phyloP scores from a whole-genome alignment of 2,797 vertebrate genomes.

The Phalloptychus januarius region DNA sequence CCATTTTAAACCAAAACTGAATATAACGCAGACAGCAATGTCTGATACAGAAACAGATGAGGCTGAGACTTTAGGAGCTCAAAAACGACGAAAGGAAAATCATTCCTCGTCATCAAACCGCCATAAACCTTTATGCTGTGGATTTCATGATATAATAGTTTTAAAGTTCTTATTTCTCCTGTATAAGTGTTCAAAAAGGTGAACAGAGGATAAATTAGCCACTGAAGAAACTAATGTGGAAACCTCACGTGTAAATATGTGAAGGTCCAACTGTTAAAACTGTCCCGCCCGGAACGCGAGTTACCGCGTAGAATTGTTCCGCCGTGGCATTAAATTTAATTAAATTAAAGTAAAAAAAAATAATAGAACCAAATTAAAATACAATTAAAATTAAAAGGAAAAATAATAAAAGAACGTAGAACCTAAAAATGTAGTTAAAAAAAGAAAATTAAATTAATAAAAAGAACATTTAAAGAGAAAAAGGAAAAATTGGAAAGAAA shows the following conservation, averaged over 20 bases:
- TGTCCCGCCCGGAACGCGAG: slow-evolving; percentile 23
- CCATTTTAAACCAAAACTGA: slow-evolving; percentile 74
- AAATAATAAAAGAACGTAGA: background rate
- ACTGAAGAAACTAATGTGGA: background rate
- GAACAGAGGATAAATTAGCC: background rate
- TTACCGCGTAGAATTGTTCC: slow-evolving; percentile 39
- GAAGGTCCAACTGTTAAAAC: slow-evolving; percentile 34
- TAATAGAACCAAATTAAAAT: background rate
- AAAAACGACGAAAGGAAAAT: background rate
- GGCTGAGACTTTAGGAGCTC: background rate
- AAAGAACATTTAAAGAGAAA: background rate
- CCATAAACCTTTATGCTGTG: background rate
- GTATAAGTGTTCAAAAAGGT: fast-evolving
- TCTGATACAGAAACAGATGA: background rate
- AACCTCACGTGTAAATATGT: slow-evolving; percentile 74
- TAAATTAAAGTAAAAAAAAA: background rate
- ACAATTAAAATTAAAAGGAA: background rate
- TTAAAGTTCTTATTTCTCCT: slow-evolving; percentile 19
- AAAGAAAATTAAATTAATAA: background rate
- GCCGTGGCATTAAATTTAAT: background rate
- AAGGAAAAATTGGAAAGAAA: background rate
- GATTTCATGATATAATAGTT: background rate
- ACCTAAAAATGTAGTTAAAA: background rate
- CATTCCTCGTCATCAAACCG: background rate
- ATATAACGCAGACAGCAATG: background rate